These are phyloP conservation scores for Micromys minutus DNA, from an alignment of 2,113 vertebrate species.

Conservation along the genomic window DNA sequence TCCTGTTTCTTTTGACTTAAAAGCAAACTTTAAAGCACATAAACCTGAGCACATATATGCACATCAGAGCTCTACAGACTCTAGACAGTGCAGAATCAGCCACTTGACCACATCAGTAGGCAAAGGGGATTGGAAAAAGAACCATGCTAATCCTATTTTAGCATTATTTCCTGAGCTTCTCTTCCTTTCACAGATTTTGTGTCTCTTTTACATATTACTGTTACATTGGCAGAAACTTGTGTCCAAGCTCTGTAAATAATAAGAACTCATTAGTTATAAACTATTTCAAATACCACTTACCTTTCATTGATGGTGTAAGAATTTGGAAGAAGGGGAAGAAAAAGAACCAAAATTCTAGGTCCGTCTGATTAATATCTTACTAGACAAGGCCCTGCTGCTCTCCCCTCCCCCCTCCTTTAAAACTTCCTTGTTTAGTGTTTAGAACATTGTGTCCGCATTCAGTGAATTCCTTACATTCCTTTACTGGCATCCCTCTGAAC, in stretches of 20 bases:
- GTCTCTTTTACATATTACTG: slow-evolving; percentile 4
- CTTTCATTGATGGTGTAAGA: not conserved
- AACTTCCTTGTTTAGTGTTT: slow-evolving; percentile 53
- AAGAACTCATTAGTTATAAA: slow-evolving; percentile 34
- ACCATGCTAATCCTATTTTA: not conserved
- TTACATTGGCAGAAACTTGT: not conserved
- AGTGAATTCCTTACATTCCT: slow-evolving; percentile 72
- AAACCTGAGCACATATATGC: not conserved
- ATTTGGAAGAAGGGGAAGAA: slow-evolving; percentile 15
- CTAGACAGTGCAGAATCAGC: slow-evolving; percentile 56
- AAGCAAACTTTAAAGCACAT: slow-evolving; percentile 56
- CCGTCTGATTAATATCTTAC: slow-evolving; percentile 7
- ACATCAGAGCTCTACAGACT: not conserved
- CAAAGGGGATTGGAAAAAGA: slow-evolving; percentile 21
- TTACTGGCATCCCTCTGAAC: slow-evolving; percentile 30
- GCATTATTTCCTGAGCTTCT: not conserved
- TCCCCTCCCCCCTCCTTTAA: not conserved
- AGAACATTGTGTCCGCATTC: slow-evolving; percentile 63
- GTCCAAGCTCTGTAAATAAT: slow-evolving; percentile 27
- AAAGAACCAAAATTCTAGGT: not conserved
- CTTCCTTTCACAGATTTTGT: slow-evolving; percentile 3
- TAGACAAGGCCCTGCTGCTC: not conserved
- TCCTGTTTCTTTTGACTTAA: not conserved
- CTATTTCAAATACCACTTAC: slow-evolving; percentile 17
- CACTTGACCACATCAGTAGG: not conserved